Base-by-base conservation (phyloP, 2,113 vertebrate species). In the Manacus vitellinus region DNA sequence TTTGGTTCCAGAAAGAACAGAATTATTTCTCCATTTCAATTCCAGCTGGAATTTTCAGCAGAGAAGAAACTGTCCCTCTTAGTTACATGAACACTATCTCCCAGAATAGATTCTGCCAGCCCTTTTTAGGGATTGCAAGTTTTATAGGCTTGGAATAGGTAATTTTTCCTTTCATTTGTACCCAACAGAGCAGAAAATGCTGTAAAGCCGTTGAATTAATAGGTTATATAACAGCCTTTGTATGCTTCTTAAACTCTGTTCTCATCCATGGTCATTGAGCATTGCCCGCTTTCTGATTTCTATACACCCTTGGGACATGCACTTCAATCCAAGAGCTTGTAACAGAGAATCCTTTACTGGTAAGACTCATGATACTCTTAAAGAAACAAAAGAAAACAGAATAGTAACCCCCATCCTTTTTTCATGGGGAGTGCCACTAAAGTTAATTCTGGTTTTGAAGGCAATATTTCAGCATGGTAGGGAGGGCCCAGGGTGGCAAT, bases 131-230 rank as follows among this genome's bases (percentile, higher is more conserved):
- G 66, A 81, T 37, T 93, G 43, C 0, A n/a, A 86, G 66, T 37
- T 88, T 94, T 94, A 88, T 47, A 87, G 91, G 51, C 44, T 89
- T 91, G 87, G 91, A 94, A 91, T 78, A 92, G 91, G 87, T 94
- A 82, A 87, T 91, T 95, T 95, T 92, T 88, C 61, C 61, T 95
- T 91, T 96, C 91, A 91, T 76, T 97, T 92, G 56, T 93, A 92
- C 44, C 63, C 81, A 96, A 43, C 70, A 90, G 89, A 96, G 89
- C 95, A 95, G 91, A 96, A 95, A 95, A 94, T 77, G 72, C 65
- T 97, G 47, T 77, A 68, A 92, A 95, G 61, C 71, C 20, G 1
- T 82, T 23, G 41, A 91, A 96, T 83, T 95, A 97, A 95, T 92
- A 76, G 89, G 56, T 95, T 94, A 73, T 82, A 76, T 87, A 91